Evolutionary conservation across 23 tunicate genomes (phyloP), one percentile per base, ranked within the genome.

Genomic region (Diplosoma virens): DNA sequence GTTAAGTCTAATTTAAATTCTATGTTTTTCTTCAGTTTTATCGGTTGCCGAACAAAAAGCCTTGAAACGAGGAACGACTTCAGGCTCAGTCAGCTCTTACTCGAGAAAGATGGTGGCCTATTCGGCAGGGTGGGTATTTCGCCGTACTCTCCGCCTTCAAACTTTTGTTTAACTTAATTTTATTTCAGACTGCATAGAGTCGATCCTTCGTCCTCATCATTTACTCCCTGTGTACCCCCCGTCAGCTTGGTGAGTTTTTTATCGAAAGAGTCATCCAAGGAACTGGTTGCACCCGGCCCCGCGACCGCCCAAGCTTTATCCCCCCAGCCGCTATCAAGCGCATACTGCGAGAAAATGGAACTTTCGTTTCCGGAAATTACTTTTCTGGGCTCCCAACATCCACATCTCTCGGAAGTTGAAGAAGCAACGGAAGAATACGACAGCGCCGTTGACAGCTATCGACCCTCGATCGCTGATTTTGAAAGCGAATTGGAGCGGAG

Each of bases 331-430:
- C 48, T 89, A 18, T 77, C 84, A 30, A 59, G 88, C 0, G 22
- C 76, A 31, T 89, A 76, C 52, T 84, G 86, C 25, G 88, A 89
- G 53, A 82, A 76, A 89, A 89, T 89, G 96, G 79, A 89, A 7
- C 48, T 89, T 3, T 37, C 84, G 23, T 26, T 80, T 20, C 55
- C 84, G 9, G 56, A 54, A 1, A 2, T 54, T 5, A 36, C 45
- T 7, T 36, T 59, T 1, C 35, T 53, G 52, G 52, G 52, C 16
- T 16, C 16, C 16, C 52, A 11, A 45, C 52, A 45, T 11, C 16
- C 52, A 45, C 52, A 16, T 45, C 14, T 9, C 52, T 16, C 11
- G 52, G 14, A 45, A 9, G 52, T 9, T 16, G 52, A 9, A 45
- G 16, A 16, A 11, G 52, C 14, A 9, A 16, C 11, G 52, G 14